A percentile compares a stretch with the other conserved stretches of the same genome.
phyloP scores from a whole-genome alignment of 23 tunicate genomes.

The Clavelina lepadiformis region DNA sequence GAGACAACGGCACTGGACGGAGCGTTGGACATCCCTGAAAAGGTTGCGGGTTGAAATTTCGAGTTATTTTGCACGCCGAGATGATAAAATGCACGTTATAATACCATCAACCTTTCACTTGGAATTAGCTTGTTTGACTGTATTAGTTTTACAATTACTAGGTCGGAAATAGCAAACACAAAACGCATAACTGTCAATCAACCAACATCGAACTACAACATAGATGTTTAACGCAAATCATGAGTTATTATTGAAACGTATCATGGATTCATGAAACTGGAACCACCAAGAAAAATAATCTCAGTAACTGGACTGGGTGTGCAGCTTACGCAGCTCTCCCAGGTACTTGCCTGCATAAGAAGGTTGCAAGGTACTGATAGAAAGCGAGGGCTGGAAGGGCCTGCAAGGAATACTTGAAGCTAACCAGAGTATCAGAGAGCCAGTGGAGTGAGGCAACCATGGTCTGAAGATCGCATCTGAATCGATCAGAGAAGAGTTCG shows the following conservation, averaged over 20 bases:
- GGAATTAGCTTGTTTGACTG: too few species aligned
- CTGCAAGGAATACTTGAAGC: slow-evolving; percentile 34
- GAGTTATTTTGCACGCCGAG: not conserved
- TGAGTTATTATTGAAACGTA: too few species aligned
- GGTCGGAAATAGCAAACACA: too few species aligned
- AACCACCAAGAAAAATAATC: too few species aligned
- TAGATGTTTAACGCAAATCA: too few species aligned
- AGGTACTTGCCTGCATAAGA: slow-evolving; percentile 62
- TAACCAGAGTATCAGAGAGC: slow-evolving; percentile 61
- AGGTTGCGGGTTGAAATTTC: not conserved
- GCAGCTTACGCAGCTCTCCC: too few species aligned
- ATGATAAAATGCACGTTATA: not conserved
- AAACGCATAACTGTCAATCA: too few species aligned
- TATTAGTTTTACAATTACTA: too few species aligned
- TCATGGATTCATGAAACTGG: too few species aligned
- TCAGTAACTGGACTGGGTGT: too few species aligned
- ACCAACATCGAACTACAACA: too few species aligned
- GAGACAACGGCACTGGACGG: slow-evolving; percentile 67
- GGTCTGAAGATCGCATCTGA: slow-evolving; percentile 55
- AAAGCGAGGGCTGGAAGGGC: slow-evolving; percentile 51
- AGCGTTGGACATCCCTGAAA: slow-evolving; percentile 56
- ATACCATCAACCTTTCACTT: not conserved
- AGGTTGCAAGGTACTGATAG: slow-evolving; percentile 86
- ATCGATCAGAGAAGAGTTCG: slow-evolving; percentile 64
- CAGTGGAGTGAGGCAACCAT: slow-evolving; percentile 70